Evolutionary conservation across 1,140 invertebrate species (phyloP).

Genomic region (Euwallacea similis): DNA sequence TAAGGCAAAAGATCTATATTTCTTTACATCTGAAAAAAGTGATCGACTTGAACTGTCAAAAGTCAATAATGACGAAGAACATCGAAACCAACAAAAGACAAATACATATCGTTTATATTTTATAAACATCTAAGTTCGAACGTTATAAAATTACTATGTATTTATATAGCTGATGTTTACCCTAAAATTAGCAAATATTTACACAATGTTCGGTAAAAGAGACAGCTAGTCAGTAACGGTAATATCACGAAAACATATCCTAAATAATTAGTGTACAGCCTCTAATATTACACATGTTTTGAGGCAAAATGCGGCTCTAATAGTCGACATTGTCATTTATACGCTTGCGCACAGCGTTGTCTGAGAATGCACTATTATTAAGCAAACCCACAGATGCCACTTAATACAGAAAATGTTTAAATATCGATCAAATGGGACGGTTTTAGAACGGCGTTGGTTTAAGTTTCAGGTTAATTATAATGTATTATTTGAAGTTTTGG

Average conservation of each 20-base stretch:
- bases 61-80: too few relatives aligned
- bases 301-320: background rate
- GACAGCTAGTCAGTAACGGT: conserved; percentile 17
- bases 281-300: conserved; percentile 16
- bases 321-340: background rate
- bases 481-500: too few relatives aligned
- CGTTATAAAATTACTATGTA: conserved; percentile 25
- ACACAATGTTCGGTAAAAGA: conserved; percentile 7
- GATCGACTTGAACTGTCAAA: too few relatives aligned
- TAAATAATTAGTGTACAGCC: conserved; percentile 21
- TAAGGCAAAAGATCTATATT: background rate
- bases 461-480: too few relatives aligned
- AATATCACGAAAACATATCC: conserved; percentile 26
- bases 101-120: conserved; percentile 20
- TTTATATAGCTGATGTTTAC: conserved; percentile 14
- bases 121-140: conserved; percentile 21
- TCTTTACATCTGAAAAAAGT: background rate
- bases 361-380: background rate
- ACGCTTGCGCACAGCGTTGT: background rate
- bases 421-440: too few relatives aligned
- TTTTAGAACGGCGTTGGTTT: too few relatives aligned
- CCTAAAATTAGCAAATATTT: background rate
- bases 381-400: background rate
- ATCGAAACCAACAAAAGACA: background rate
- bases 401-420: too few relatives aligned